Percentiles rank a stretch among this genome's conserved stretches.
phyloP scores from a whole-genome alignment of 2,797 vertebrate genomes.

The Smutsia gigantea region DNA sequence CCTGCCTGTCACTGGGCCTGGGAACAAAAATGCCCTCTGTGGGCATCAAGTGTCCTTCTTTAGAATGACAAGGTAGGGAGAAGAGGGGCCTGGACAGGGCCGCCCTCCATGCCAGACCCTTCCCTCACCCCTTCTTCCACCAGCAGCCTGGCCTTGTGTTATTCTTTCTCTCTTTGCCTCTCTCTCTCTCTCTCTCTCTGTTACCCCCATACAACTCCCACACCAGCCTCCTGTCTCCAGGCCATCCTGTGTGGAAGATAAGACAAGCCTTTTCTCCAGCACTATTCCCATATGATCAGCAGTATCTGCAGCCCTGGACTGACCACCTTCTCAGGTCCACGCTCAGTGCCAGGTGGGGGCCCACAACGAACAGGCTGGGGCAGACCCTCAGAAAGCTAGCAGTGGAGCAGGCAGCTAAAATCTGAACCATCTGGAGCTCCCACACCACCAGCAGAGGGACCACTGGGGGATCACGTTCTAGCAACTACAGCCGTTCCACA shows the following conservation, averaged over 20 bases:
- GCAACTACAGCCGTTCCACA: accelerated
- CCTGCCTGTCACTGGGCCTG: background rate
- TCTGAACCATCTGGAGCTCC: background rate
- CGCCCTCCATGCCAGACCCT: background rate
- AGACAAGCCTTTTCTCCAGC: background rate
- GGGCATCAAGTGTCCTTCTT: background rate
- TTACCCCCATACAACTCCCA: background rate
- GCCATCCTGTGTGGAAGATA: background rate
- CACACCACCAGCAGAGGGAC: background rate
- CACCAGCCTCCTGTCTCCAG: background rate
- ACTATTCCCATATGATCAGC: background rate
- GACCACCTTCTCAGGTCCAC: background rate
- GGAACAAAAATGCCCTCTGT: background rate
- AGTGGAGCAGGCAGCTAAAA: background rate
- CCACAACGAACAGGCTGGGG: background rate
- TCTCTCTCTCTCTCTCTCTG: too few relatives aligned
- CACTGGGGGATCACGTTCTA: background rate
- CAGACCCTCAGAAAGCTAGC: background rate
- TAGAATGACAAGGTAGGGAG: background rate
- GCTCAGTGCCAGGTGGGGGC: background rate
- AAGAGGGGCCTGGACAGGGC: background rate
- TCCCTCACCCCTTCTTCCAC: background rate
- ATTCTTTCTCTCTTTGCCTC: background rate
- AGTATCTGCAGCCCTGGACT: background rate
- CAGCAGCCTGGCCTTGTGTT: accelerated